Conservation (phyloP, 2,113 vertebrate species). For the Prochilodus magdalenae region DNA sequence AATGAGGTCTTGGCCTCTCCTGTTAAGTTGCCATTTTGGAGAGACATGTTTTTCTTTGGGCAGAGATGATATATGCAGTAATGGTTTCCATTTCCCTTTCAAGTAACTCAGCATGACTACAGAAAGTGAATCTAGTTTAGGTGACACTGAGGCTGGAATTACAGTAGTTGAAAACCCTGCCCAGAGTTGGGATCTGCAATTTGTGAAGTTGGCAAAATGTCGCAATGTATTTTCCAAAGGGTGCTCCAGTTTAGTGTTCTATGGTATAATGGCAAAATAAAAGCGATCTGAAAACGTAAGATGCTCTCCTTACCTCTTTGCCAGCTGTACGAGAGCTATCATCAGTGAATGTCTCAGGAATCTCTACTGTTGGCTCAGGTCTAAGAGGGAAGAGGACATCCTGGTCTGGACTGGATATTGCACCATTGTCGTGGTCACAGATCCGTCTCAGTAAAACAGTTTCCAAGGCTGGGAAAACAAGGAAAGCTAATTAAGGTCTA, state of each 20-base stretch:
- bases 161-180: neutral
- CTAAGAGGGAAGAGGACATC: conserved; percentile 35
- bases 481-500: neutral
- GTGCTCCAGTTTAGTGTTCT: conserved; percentile 18
- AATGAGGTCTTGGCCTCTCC: too few species aligned
- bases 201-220: too few species aligned
- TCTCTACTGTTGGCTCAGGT: neutral
- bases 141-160: neutral
- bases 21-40: too few species aligned
- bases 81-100: too few species aligned
- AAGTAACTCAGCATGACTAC: neutral
- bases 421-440: conserved; percentile 73
- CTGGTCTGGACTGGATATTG: conserved; percentile 53
- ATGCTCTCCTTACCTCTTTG: conserved; percentile 36
- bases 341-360: neutral
- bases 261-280: neutral
- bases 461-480: conserved; percentile 74
- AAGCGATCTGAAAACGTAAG: neutral
- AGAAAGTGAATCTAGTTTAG: neutral
- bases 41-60: too few species aligned
- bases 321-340: neutral
- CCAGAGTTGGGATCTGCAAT: too few species aligned
- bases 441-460: conserved; percentile 78
- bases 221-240: neutral
- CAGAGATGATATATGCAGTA: too few species aligned